Base-by-base conservation (phyloP, 1,140 invertebrate species). In the Cydia pomonella region DNA sequence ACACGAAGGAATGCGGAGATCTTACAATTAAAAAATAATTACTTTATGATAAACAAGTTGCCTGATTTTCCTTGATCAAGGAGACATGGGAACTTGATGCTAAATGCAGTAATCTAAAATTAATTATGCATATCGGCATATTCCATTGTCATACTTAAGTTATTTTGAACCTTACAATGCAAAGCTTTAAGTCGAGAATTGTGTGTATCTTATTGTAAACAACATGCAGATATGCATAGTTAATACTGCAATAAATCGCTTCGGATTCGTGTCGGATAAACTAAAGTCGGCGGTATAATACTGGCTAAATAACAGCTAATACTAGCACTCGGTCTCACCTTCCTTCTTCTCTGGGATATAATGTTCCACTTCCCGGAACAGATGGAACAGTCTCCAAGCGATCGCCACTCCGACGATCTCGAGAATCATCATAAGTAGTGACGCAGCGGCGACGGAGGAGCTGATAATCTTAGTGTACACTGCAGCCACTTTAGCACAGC, bases 381-480 rank as follows among this genome's bases (percentile, higher is more conserved):
- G 84, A 73, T 91, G 82, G 76, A 92, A 92, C 21, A 92, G 79
- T 69, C 85, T 90, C 88, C 88, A 93, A n/a, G 90, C 87, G 0
- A 92, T 77, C 4, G 91, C 80, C 0, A 89, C 83, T 38, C 91
- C 89, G 7, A 82, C 81, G 13, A 93, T 87, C 75, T 92, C 90
- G 25, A 92, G 77, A 10, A 92, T 23, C 3, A 86, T 86, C 50
- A 93, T 92, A 0, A 93, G 73, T 5, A 92, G 73, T 0, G 90
- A 89, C n/a, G 86, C 89, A 16, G 87, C 91, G 23, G 90, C 91
- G 5, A 93, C 83, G 0, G 87, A 90, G 0, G 89, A 92, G 72
- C 90, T 91, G 75, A 93, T 93, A 73, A 93, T 93, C 77, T 92
- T 92, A 1, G 91, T 90, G 77, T 93, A 93, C 23, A 91, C 91